Evolutionary conservation across 2,797 vertebrate genomes (phyloP).

Genomic region (Siniperca obscura): DNA sequence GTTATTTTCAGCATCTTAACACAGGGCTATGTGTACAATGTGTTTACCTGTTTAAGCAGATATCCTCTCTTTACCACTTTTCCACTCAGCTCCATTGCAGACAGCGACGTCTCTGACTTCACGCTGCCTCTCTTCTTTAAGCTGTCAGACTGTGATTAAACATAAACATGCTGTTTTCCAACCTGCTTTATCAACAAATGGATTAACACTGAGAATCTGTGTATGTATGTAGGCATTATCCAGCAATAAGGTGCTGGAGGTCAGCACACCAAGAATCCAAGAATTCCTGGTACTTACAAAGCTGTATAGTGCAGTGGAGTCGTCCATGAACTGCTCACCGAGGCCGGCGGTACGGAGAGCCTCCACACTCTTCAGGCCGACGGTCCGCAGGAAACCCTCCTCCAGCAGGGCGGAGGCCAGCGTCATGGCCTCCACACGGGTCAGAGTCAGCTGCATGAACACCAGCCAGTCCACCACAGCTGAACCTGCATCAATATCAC

Average conservation of each 20-base stretch:
- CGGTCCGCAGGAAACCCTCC: slow-evolving; percentile 88
- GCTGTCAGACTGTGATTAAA: slow-evolving; percentile 85
- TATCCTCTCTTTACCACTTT: slow-evolving; percentile 92
- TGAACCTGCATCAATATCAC: slow-evolving; percentile 84
- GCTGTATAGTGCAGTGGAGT: slow-evolving; percentile 93
- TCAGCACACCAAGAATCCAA: neutral
- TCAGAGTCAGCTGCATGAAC: slow-evolving; percentile 87
- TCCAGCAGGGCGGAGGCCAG: slow-evolving; percentile 92
- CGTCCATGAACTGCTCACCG: slow-evolving; percentile 91
- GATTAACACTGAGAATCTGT: neutral
- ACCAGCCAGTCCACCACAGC: slow-evolving; percentile 95
- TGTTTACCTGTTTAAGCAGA: slow-evolving; percentile 93
- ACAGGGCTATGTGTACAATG: too few relatives aligned
- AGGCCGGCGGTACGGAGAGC: slow-evolving; percentile 86
- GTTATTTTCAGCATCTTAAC: neutral
- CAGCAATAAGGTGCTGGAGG: too few relatives aligned
- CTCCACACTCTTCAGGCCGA: slow-evolving; percentile 88
- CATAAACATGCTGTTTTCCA: neutral
- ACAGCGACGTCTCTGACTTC: slow-evolving; percentile 87
- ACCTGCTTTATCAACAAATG: neutral
- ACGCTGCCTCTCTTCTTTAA: slow-evolving; percentile 87
- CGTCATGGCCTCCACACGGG: slow-evolving; percentile 89
- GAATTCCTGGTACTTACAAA: slow-evolving; percentile 80
- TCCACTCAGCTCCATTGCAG: slow-evolving; percentile 91
- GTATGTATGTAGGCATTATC: neutral